Base-by-base conservation (phyloP, 1,140 invertebrate genomes). In the Centruroides sculpturatus region DNA sequence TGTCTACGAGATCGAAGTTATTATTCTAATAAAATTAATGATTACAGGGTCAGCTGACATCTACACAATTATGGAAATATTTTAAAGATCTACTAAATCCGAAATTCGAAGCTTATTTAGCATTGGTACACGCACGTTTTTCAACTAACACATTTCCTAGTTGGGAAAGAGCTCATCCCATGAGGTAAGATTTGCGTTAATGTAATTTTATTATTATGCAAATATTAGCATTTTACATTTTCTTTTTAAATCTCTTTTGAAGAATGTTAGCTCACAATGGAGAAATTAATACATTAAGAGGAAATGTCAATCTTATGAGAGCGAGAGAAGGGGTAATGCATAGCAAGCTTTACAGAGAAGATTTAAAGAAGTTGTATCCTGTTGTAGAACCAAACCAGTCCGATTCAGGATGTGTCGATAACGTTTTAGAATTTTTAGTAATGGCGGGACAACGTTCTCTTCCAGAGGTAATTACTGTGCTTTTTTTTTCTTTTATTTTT, bases 131-230 rank as follows among this genome's bases (percentile, higher is more conserved):
- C 73, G 97, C 94, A 23, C 79, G 87, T 63, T 99, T 99, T 78
- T 98, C 93, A 3, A 99, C 96, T 54, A 99, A 99, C 75, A 99
- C 96, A 23, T 98, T 98, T 71, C 96, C 96, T 6, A 95, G 88
- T 71, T 99, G 96, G 96, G 95, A 98, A 75, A 82, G 95, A 69
- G 94, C 96, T 11, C 96, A 99, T 78, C 96, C 96, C n/a, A 79
- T 98, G 69, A 85, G 94, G 88, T 92, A 77, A 75, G 66, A 36
- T 1, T 58, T 58, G 34, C 10, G 48, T 35, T 52, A 4, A 23
- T 23, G 23, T 23, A 23, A 23, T 23, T 23, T 49, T 49, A 49
- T 9, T 49, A 49, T 49, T 9, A 49, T 49, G 48, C 9, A 10
- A 49, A 49, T 49, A 49, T 10, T 49, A 49, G 1, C n/a, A 49